These are phyloP conservation scores for Cyclophora punctaria DNA, from an alignment of 2,888 invertebrate species.

Conservation along the genomic window DNA sequence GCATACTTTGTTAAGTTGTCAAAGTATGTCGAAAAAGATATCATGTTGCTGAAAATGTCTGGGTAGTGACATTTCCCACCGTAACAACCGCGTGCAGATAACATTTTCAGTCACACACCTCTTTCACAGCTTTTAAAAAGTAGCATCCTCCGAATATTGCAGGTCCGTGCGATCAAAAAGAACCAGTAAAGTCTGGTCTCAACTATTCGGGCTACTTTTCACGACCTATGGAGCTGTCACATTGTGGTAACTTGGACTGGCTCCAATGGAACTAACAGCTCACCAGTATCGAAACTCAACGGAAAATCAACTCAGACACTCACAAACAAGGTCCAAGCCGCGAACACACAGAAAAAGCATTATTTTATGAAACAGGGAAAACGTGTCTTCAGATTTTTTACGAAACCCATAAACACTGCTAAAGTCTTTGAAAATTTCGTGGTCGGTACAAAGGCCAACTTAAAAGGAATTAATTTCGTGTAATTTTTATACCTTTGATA, in stretches of 20 bases:
- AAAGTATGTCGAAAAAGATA: no score
- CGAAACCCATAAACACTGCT: conserved; percentile 7
- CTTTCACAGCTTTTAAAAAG: background rate
- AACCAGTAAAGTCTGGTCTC: conserved; percentile 24
- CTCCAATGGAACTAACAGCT: conserved; percentile 20
- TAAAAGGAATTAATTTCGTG: background rate
- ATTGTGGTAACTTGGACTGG: conserved; percentile 28
- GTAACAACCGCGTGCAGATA: no score
- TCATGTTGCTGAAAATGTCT: no score
- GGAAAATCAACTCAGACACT: no score
- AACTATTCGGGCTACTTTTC: conserved; percentile 39
- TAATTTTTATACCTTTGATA: conserved; percentile 6
- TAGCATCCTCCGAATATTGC: background rate
- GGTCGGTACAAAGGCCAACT: conserved; percentile 6
- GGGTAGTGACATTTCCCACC: no score
- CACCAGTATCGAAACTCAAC: conserved; percentile 1
- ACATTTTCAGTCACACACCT: background rate
- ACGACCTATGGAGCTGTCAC: conserved; percentile 42
- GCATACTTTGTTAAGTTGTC: no score
- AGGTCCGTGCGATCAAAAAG: conserved; percentile 8
- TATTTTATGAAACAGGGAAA: conserved; percentile 8
- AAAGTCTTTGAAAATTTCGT: conserved; percentile 13
- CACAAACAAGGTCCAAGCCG: no score
- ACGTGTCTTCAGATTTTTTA: conserved; percentile 10
- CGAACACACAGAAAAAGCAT: background rate